These are phyloP conservation scores for Daptonema setosum DNA, from an alignment of 2,888 invertebrate genomes.

Conservation along the genomic window DNA sequence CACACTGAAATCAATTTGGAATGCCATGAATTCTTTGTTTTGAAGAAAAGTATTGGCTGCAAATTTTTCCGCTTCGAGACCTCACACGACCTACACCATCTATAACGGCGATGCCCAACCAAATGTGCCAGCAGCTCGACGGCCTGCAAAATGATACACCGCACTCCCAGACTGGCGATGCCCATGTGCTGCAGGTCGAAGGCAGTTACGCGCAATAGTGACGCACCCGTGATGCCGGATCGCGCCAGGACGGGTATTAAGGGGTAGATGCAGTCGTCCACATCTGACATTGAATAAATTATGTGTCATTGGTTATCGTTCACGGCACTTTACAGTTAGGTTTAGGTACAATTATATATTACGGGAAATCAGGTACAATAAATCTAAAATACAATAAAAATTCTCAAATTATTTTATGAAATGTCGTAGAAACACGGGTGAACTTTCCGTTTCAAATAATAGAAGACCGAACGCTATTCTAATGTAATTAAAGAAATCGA, in stretches of 20 bases:
- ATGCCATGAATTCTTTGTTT: no score
- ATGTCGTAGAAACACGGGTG: no score
- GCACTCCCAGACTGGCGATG: conserved; percentile 65
- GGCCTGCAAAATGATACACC: conserved; percentile 73
- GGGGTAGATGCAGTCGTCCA: conserved; percentile 52
- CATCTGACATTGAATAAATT: conserved; percentile 40
- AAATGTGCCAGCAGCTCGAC: conserved; percentile 69
- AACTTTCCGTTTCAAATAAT: no score
- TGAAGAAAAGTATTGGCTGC: no score
- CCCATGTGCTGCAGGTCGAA: conserved; percentile 70
- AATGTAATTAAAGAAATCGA: no score
- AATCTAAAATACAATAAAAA: no score
- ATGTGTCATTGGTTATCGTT: no score
- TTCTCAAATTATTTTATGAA: no score
- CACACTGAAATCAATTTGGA: conserved; percentile 62
- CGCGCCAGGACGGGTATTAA: conserved; percentile 54
- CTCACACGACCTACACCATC: no score
- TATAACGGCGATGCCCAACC: no score
- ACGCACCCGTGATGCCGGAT: conserved; percentile 56
- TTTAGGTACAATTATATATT: not conserved
- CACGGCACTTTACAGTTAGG: not conserved
- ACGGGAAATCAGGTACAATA: not conserved
- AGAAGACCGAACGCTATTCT: no score
- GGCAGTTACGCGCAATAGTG: conserved; percentile 58
- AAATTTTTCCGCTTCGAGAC: no score